These are phyloP conservation scores for Platorchestia sp. DNA, from an alignment of 1,140 invertebrate species.

Conservation along the genomic window DNA sequence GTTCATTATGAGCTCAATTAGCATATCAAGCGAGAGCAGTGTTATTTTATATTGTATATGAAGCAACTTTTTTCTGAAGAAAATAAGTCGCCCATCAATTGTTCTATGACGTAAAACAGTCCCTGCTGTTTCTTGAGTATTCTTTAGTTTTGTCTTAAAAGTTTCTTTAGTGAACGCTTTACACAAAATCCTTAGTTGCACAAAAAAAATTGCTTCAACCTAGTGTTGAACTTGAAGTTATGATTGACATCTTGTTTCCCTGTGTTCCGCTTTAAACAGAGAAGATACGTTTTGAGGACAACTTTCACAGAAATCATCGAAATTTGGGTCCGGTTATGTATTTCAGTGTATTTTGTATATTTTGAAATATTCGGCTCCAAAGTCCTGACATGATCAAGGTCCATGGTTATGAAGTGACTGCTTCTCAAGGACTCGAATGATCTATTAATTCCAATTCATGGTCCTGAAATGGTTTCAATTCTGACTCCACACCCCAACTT, in stretches of 20 bases:
- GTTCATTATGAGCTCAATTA: neutral
- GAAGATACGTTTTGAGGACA: neutral
- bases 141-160: neutral
- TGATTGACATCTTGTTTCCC: neutral
- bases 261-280: neutral
- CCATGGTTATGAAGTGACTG: too few species aligned
- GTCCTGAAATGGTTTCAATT: neutral
- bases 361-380: neutral
- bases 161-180: neutral
- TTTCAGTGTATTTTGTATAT: neutral
- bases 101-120: neutral
- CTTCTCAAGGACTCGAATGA: neutral
- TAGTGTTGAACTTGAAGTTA: neutral
- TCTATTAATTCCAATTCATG: neutral
- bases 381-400: too few species aligned
- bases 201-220: neutral
- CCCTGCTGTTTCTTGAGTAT: neutral
- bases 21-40: neutral
- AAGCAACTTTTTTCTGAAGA: too few species aligned
- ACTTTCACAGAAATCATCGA: neutral
- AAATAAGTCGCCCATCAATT: too few species aligned
- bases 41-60: neutral
- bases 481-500: neutral
- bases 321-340: neutral
- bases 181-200: neutral